Conservation (phyloP, 2,113 vertebrate genomes). For the Numida meleagris region DNA sequence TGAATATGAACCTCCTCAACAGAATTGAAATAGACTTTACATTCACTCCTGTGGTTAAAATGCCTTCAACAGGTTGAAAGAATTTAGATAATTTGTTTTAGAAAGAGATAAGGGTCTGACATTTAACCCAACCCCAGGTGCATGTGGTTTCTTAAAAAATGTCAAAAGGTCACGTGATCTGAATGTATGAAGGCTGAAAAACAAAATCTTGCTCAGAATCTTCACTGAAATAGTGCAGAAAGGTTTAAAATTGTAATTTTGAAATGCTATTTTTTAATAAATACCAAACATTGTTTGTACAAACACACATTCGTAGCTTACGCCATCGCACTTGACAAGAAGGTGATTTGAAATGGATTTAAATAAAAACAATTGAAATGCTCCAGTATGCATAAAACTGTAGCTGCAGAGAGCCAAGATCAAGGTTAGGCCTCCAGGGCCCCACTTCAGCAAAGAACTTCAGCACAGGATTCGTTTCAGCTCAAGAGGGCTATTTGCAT, state of each 20-base stretch:
- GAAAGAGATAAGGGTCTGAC: constrained; percentile 83
- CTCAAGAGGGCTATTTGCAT: neutral
- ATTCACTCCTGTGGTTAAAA: constrained; percentile 77
- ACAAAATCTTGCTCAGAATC: constrained; percentile 70
- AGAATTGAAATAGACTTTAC: constrained; percentile 66
- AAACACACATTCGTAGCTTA: neutral
- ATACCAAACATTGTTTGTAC: neutral
- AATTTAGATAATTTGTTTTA: constrained; percentile 77
- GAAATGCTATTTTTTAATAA: neutral
- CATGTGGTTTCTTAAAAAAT: constrained; percentile 91
- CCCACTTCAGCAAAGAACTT: neutral
- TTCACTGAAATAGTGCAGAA: constrained; percentile 60
- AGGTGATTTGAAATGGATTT: neutral
- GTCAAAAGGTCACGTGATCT: constrained; percentile 85
- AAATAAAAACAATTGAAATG: neutral
- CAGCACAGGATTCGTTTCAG: neutral
- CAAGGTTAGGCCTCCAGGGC: neutral
- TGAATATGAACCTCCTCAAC: constrained; percentile 75
- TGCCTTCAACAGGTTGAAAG: constrained; percentile 75
- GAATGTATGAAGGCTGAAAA: constrained; percentile 80
- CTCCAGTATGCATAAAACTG: neutral
- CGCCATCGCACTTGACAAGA: neutral
- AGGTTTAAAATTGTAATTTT: constrained; percentile 20
- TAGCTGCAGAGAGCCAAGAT: neutral
- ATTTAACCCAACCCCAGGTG: constrained; percentile 92